Evolutionary conservation across 2,113 vertebrate species (phyloP).

Genomic region (Xenopus borealis): DNA sequence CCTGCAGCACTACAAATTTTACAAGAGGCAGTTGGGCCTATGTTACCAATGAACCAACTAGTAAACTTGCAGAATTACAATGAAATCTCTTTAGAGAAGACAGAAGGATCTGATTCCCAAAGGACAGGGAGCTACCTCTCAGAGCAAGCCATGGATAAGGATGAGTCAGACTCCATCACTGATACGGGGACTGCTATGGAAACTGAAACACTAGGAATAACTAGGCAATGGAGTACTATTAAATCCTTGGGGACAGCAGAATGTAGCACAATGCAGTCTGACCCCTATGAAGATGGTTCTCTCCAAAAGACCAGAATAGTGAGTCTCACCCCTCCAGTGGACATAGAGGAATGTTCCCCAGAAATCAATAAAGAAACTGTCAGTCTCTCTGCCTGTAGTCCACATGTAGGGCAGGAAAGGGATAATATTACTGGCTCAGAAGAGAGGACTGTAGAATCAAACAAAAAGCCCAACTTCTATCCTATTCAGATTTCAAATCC

Average conservation of each 20-base stretch:
- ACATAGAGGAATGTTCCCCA: no score
- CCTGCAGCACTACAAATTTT: not conserved
- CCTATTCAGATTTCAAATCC: slow-evolving; percentile 35
- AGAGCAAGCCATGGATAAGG: not conserved
- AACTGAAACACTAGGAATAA: not conserved
- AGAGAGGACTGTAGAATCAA: not conserved
- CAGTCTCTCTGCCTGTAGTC: not conserved
- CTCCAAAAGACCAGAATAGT: no score
- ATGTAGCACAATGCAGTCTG: no score
- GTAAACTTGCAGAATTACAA: no score
- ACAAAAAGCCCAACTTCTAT: not conserved
- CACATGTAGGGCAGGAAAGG: not conserved
- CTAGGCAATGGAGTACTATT: not conserved
- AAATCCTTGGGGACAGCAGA: not conserved
- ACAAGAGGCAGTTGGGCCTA: not conserved
- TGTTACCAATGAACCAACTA: not conserved
- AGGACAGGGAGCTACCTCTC: not conserved
- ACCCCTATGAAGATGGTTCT: no score
- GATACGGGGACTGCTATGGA: not conserved
- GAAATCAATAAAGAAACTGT: no score
- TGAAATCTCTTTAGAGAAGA: not conserved
- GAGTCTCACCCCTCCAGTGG: no score
- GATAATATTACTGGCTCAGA: not conserved
- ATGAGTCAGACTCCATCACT: not conserved
- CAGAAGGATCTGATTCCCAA: not conserved